Percentiles rank a stretch among this genome's conserved stretches.
These are phyloP conservation scores for Dioctria linearis DNA, from an alignment of 2,888 invertebrate species.

Conservation along the genomic window DNA sequence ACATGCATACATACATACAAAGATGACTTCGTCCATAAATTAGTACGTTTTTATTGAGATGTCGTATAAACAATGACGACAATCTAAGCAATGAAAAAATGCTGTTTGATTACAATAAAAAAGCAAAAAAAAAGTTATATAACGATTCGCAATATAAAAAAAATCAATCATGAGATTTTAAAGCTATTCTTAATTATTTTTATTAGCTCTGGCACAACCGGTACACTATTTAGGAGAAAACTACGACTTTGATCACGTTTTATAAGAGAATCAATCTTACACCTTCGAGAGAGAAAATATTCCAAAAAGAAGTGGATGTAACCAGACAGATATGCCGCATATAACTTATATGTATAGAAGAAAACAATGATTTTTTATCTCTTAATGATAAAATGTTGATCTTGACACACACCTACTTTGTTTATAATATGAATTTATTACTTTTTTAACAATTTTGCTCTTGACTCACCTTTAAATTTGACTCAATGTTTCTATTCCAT, in stretches of 20 bases:
- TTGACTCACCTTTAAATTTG: slow-evolving; percentile 23
- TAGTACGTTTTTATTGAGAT: neutral
- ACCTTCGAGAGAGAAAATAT: neutral
- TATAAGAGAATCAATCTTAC: too few species aligned
- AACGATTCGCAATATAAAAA: too few species aligned
- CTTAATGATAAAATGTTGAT: neutral
- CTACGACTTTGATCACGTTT: neutral
- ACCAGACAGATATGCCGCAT: slow-evolving; percentile 10
- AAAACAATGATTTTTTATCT: neutral
- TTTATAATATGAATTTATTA: neutral
- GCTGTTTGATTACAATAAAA: too few species aligned
- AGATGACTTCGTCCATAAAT: neutral
- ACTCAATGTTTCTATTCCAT: slow-evolving; percentile 28
- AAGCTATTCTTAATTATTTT: too few species aligned
- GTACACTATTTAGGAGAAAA: neutral
- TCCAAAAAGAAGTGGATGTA: neutral
- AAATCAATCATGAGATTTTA: too few species aligned
- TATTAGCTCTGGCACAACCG: neutral
- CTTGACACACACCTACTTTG: slow-evolving; percentile 1
- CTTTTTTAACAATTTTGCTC: slow-evolving; percentile 5
- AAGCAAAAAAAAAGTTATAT: too few species aligned
- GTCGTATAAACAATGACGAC: too few species aligned
- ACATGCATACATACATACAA: too few species aligned
- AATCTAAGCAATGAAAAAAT: too few species aligned
- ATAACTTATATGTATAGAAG: slow-evolving; percentile 1